Base-by-base conservation (phyloP, 2,888 invertebrate species). In the Strigamia crassipes region DNA sequence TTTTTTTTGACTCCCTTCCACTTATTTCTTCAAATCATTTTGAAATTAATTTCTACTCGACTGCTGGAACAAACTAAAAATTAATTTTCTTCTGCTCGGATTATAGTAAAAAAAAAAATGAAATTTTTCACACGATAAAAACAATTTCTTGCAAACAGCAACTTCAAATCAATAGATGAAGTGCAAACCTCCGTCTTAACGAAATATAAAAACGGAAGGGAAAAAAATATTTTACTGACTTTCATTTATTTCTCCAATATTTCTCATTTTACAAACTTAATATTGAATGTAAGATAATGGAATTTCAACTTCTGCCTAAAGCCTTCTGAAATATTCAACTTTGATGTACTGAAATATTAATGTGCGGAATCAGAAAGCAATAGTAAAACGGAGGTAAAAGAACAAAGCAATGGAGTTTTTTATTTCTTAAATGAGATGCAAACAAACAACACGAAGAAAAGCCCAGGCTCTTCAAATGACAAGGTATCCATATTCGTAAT, bases 131-230 rank as follows among this genome's bases (percentile, higher is more conserved):
- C 66, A 27, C 66, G 15, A 66, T 13, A 66, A 15, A 18, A 61
- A 18, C 27, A 27, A 27, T 31, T 66, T 66, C 27, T 15, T 27
- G 9, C 1, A 27, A 51, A 51, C n/a, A 51, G 5, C n/a, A 31
- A 31, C 9, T 66, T 23, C 9, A 66, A 66, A 66, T 66, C 66
- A 66, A 66, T 66, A n/a, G n/a, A n/a, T n/a, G n/a, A n/a, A n/a
- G n/a, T n/a, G n/a, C n/a, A n/a, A n/a, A n/a, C n/a, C n/a, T n/a
- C n/a, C n/a, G n/a, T n/a, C n/a, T n/a, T n/a, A n/a, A n/a, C n/a
- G n/a, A n/a, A n/a, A n/a, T n/a, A n/a, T n/a, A n/a, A n/a, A n/a
- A n/a, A n/a, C n/a, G n/a, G n/a, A n/a, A n/a, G n/a, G n/a, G n/a
- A n/a, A n/a, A n/a, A n/a, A n/a, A n/a, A n/a, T n/a, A n/a, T n/a